Evolutionary conservation across 2,888 invertebrate species (phyloP), one percentile per base, ranked within the genome.

Genomic region (Parnassius glacialis): DNA sequence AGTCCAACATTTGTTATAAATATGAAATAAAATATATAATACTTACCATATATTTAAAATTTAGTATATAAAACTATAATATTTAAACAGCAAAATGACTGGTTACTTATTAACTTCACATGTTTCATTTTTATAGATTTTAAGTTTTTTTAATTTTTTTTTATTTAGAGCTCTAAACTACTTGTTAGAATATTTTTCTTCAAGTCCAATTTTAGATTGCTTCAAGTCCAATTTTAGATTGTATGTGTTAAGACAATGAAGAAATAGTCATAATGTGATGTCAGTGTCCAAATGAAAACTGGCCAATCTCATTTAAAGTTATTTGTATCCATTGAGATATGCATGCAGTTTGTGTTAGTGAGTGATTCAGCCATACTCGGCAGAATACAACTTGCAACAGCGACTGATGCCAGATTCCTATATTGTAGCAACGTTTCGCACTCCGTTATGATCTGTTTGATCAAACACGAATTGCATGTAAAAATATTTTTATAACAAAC

Each of bases 301-400:
- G 16, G 2, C 3, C 13, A 3, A 25, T 47, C n/a, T n/a, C 47
- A 13, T 48, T 45, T 16, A 13, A 12, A 48, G 43, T 48, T 13
- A 48, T 48, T 48, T 13, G 10, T 7, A 48, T 13, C 13, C 13
- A 48, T 48, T 13, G 13, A 48, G 7, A 48, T 45, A 34, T 34
- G 34, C 7, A 34, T 34, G 55, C 16, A 25, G 10, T 59, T 68
- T 64, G 65, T 71, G 78, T 85, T 84, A 84, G 79, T 81, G 73
- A 74, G 79, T 81, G 73, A 74, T 74, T 72, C 80, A 80, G 80
- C 77, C 85, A 75, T 77, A 74, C 75, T 77, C 74, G 73, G 74
- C 65, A 57, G 65, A 60, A 59, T 67, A 63, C 62, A 64, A 62
- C 62, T 68, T 59, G 58, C 62, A 62, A 67, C 53, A 66, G 48